These are phyloP conservation scores for Odobenus rosmarus DNA, from an alignment of 2,113 vertebrate species.

Conservation along the genomic window DNA sequence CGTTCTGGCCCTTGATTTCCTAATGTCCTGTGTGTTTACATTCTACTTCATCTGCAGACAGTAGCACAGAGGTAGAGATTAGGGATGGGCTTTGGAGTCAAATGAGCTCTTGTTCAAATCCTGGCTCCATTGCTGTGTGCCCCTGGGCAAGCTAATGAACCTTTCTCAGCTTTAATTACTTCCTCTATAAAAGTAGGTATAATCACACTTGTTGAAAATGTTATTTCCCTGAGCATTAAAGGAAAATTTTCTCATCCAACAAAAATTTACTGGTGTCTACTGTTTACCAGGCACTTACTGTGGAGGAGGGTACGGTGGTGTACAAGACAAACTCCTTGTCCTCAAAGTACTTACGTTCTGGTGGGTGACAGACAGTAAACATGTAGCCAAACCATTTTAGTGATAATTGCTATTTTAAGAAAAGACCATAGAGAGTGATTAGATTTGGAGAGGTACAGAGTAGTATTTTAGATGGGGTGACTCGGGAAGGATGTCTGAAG, in stretches of 20 bases:
- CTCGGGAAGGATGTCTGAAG: not conserved
- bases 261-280: not conserved
- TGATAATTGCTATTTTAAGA: not conserved
- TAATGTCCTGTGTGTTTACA: not conserved
- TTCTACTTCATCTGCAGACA: not conserved
- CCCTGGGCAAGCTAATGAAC: not conserved
- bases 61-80: not conserved
- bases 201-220: not conserved
- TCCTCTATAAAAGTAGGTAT: not conserved
- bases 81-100: not conserved
- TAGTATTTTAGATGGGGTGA: not conserved
- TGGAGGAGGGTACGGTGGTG: not conserved
- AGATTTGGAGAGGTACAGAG: not conserved
- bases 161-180: not conserved
- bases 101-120: not conserved
- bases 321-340: not conserved
- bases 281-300: not conserved
- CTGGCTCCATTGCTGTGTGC: not conserved
- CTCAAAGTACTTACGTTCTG: not conserved
- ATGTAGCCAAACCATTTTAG: not conserved
- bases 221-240: not conserved
- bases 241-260: constrained; percentile 15
- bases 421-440: not conserved
- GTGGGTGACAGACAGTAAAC: not conserved
- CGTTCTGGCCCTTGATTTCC: not conserved